Base-by-base conservation (phyloP, 2,113 vertebrate species). In the Hippocampus comes region DNA sequence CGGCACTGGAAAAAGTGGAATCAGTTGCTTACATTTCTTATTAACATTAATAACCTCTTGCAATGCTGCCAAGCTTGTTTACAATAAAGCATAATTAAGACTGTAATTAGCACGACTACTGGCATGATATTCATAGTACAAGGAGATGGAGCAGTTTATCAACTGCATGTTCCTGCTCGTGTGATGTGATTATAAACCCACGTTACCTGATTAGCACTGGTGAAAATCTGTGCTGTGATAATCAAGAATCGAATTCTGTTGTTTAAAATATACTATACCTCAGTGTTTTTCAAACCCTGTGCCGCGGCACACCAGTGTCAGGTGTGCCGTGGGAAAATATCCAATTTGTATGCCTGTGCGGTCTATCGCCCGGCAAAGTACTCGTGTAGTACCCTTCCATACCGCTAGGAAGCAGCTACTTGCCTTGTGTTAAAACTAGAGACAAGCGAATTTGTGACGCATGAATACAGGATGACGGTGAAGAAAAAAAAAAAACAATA, bases 1-100 rank as follows among this genome's bases (percentile, higher is more conserved):
- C 60, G 48, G 18, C 25, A 73, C 80, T 75, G 68, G 81, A 83
- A 81, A 82, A 87, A 77, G 83, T 75, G 83, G 82, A 79, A 69
- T 78, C 67, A 65, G 41, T 74, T 86, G 77, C 84, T 88, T 87
- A 77, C 70, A 83, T 68, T 80, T 68, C 76, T 83, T 81, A 34
- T 61, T 56, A 85, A 83, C 23, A 18, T 18, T 67, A 43, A 46
- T 66, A 46, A 66, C 12, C 7, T 48, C 15, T 63, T 38, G 1
- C 7, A 41, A 63, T 63, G 4, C 9, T 63, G 23, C 12, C 23
- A 27, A 27, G 23, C 25, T 42, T 21, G 61, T 63, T 63, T 4
- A 18, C 25, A 63, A 41, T 63, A 21, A 21, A 63, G 18, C 3
- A 25, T 20, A 49, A 49, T 38, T 15, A 43, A 12, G 15, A 34